Conservation (phyloP, 2,888 invertebrate genomes). For the Synergus gifuensis region DNA sequence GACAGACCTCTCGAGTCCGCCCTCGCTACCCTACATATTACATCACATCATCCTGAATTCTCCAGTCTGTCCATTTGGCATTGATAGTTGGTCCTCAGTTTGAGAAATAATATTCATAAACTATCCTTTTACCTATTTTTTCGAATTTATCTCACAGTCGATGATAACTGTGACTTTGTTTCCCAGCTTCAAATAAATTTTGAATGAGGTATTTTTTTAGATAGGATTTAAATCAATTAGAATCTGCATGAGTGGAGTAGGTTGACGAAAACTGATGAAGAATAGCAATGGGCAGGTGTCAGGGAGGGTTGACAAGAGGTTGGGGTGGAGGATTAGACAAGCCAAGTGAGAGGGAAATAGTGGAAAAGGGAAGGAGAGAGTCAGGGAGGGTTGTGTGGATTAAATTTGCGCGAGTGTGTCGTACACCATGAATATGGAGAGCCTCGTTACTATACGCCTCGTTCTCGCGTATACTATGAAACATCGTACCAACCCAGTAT, state of each 20-base stretch:
- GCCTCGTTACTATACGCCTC: conserved; percentile 72
- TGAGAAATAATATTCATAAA: no score
- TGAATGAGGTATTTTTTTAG: neutral
- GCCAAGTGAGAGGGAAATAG: conserved; percentile 31
- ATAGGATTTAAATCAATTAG: conserved; percentile 37
- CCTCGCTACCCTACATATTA: conserved; percentile 30
- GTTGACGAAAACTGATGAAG: conserved; percentile 30
- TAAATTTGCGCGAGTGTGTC: conserved; percentile 73
- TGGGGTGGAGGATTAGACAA: conserved; percentile 28
- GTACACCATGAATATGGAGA: conserved; percentile 75
- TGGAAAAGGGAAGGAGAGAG: conserved; percentile 51
- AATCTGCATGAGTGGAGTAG: neutral
- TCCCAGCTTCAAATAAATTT: neutral
- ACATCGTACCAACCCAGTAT: conserved; percentile 48
- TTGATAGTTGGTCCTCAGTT: neutral
- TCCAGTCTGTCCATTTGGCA: neutral
- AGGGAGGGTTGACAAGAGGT: conserved; percentile 42
- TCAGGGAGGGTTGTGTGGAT: conserved; percentile 62
- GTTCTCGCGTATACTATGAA: conserved; percentile 61
- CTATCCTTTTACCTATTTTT: no score
- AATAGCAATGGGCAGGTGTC: conserved; percentile 18
- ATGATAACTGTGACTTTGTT: neutral
- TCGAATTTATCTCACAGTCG: neutral
- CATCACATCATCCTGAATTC: neutral
- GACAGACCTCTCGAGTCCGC: conserved; percentile 47